These are phyloP conservation scores for Phyllotreta striolata DNA, from an alignment of 2,888 invertebrate genomes.

Conservation along the genomic window DNA sequence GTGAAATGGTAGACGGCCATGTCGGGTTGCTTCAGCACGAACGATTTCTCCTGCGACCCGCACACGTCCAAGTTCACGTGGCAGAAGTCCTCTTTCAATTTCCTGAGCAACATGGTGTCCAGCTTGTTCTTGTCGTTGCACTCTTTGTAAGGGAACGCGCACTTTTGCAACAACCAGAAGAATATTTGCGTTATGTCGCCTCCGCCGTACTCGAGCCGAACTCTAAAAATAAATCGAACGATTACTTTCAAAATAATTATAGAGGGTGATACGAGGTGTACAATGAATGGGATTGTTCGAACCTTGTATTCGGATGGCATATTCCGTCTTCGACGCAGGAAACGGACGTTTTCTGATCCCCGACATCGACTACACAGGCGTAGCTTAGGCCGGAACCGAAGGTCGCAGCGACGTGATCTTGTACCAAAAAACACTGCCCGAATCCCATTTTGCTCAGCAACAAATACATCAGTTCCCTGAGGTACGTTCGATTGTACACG, in stretches of 20 bases:
- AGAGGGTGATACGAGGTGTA: too few species aligned
- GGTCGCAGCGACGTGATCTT: conserved; percentile 87
- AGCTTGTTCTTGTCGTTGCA: conserved; percentile 77
- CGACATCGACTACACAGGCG: conserved; percentile 94
- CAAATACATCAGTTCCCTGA: conserved; percentile 84
- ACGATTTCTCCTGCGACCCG: conserved; percentile 85
- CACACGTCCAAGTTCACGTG: conserved; percentile 91
- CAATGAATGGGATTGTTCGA: background rate
- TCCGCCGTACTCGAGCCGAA: conserved; percentile 85
- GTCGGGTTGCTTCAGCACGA: conserved; percentile 76
- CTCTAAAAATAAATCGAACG: conserved; percentile 24
- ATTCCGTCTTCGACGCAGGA: conserved; percentile 97
- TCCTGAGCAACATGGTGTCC: conserved; percentile 82
- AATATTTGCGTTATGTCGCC: conserved; percentile 91
- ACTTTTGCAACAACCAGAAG: conserved; percentile 87
- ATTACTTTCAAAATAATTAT: too few species aligned
- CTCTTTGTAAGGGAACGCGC: conserved; percentile 87
- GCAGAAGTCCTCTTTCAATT: conserved; percentile 88
- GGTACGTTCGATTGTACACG: conserved; percentile 84
- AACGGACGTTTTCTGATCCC: conserved; percentile 94
- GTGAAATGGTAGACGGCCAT: conserved; percentile 76
- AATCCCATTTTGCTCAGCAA: conserved; percentile 78
- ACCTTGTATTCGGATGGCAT: conserved; percentile 84
- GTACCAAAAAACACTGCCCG: conserved; percentile 51
- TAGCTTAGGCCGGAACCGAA: conserved; percentile 85